These are phyloP conservation scores for Nomia melanderi DNA, from an alignment of 1,140 invertebrate genomes.

Conservation along the genomic window DNA sequence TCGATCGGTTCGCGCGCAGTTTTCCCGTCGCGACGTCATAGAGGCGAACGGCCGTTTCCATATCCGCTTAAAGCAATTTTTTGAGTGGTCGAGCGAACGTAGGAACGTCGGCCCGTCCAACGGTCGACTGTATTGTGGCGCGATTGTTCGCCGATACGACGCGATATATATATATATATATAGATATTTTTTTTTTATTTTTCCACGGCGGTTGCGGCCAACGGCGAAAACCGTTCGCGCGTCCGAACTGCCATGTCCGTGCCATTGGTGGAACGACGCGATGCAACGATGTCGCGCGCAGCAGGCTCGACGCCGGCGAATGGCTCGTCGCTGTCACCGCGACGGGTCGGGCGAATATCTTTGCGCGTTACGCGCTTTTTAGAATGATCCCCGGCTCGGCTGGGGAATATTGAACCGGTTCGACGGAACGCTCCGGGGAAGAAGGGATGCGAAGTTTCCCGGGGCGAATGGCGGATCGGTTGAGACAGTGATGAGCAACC, in stretches of 20 bases:
- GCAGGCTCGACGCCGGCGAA: not conserved
- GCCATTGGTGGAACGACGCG: not conserved
- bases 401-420: no score
- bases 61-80: slow-evolving; percentile 55
- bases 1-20: slow-evolving; percentile 20
- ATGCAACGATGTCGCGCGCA: slow-evolving; percentile 9
- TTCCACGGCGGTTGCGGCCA: not conserved
- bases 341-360: no score
- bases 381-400: no score
- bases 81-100: slow-evolving; percentile 15
- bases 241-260: not conserved
- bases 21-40: slow-evolving; percentile 24
- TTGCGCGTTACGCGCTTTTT: no score
- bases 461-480: no score
- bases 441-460: no score
- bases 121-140: not conserved
- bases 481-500: no score
- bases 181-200: slow-evolving; percentile 14
- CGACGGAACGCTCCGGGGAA: no score
- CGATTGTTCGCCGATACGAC: slow-evolving; percentile 5
- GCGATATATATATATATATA: not conserved
- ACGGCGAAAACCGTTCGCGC: slow-evolving; percentile 2
- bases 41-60: slow-evolving; percentile 23
- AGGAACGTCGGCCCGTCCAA: not conserved
- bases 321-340: no score